phyloP scores from a whole-genome alignment of 1,140 invertebrate species.

The Homalodisca vitripennis region DNA sequence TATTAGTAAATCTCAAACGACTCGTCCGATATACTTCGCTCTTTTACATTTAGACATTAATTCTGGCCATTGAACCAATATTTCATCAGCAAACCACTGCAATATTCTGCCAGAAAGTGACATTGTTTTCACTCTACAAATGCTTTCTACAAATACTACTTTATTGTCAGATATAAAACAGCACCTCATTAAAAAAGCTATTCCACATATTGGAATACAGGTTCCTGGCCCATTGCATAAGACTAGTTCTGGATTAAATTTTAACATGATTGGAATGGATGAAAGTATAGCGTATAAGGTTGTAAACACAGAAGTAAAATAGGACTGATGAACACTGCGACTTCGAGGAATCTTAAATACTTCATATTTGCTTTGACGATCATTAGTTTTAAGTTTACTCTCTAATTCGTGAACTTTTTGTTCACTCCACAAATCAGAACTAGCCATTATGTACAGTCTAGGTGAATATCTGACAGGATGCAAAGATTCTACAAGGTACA shows the following conservation, averaged over 20 bases:
- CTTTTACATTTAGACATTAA: constrained; percentile 58
- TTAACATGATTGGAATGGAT: constrained; percentile 68
- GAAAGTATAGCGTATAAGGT: constrained; percentile 69
- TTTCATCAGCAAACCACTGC: constrained; percentile 75
- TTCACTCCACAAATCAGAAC: constrained; percentile 73
- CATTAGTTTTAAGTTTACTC: constrained; percentile 3
- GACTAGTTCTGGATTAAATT: constrained; percentile 71
- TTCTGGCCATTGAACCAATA: constrained; percentile 90
- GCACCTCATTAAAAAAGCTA: constrained; percentile 65
- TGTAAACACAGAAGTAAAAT: constrained; percentile 72
- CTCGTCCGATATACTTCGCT: constrained; percentile 39
- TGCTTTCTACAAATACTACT: constrained; percentile 92
- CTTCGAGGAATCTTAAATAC: constrained; percentile 74
- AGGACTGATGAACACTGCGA: constrained; percentile 85
- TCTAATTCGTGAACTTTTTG: constrained; percentile 53
- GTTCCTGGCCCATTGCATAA: constrained; percentile 96
- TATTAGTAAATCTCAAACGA: too few species aligned
- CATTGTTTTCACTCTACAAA: constrained; percentile 85
- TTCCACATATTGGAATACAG: constrained; percentile 83
- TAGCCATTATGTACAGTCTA: constrained; percentile 75
- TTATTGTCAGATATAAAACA: constrained; percentile 64
- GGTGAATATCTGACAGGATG: constrained; percentile 61
- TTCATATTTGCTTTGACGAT: constrained; percentile 47
- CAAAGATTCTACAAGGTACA: constrained; percentile 65
- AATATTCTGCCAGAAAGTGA: constrained; percentile 89